Evolutionary conservation across 1,140 invertebrate genomes (phyloP).

Genomic region (Drosophila equinoxialis): DNA sequence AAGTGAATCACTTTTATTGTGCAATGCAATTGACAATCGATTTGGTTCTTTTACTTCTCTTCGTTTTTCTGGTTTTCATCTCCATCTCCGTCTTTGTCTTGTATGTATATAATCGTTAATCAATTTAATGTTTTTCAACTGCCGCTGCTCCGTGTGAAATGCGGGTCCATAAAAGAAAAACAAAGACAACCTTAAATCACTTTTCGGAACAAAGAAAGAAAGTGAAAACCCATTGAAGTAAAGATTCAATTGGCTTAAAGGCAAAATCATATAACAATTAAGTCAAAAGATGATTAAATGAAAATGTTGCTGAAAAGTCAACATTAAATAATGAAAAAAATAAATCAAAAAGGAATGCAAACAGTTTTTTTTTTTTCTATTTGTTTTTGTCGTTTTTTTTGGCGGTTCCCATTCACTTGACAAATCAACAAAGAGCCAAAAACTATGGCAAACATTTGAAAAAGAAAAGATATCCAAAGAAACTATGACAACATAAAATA

Average conservation of each 20-base stretch:
- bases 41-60: slow-evolving; percentile 27
- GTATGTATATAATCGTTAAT: slow-evolving; percentile 43
- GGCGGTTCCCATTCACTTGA: slow-evolving; percentile 28
- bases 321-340: background rate
- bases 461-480: slow-evolving; percentile 32
- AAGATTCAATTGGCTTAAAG: no score
- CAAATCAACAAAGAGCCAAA: slow-evolving; percentile 35
- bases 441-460: slow-evolving; percentile 40
- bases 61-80: background rate
- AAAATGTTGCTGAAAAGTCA: background rate
- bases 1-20: slow-evolving; percentile 77
- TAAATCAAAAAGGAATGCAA: background rate
- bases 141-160: slow-evolving; percentile 54
- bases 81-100: slow-evolving; percentile 5
- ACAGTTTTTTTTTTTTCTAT: background rate
- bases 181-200: slow-evolving; percentile 7
- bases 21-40: slow-evolving; percentile 58
- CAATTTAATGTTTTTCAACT: slow-evolving; percentile 76
- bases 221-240: background rate
- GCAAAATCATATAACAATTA: no score
- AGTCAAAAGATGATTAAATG: background rate
- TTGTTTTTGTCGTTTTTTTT: no score
- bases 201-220: background rate
- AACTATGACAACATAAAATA: slow-evolving; percentile 30
- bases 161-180: slow-evolving; percentile 40